Conservation (phyloP, 2,888 invertebrate species). For the Teinopalpus imperialis region DNA sequence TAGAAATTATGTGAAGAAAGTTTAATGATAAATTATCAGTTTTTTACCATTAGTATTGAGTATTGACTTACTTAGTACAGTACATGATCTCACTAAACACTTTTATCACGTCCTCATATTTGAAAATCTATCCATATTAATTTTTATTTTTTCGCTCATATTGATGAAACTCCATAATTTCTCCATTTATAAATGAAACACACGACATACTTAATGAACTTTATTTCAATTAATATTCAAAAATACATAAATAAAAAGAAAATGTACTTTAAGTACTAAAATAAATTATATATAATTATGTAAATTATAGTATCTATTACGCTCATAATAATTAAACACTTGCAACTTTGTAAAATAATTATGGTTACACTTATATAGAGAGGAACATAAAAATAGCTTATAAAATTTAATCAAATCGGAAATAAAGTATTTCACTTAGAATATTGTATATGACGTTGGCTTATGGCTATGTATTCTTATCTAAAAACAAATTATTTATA, state of each 20-base stretch:
- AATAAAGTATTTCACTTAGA: conserved; percentile 15
- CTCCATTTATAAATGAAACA: neutral
- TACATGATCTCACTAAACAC: too few relatives aligned
- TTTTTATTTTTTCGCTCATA: too few relatives aligned
- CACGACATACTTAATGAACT: conserved; percentile 22
- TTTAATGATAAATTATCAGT: too few relatives aligned
- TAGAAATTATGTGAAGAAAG: too few relatives aligned
- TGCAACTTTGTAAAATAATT: conserved; percentile 30
- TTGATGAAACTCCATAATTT: too few relatives aligned
- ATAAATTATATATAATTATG: conserved; percentile 31
- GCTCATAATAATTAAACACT: conserved; percentile 29
- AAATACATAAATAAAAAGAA: conserved; percentile 38
- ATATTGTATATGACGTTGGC: conserved; percentile 8
- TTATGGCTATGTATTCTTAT: conserved; percentile 20
- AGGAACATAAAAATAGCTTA: conserved; percentile 24
- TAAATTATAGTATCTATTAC: conserved; percentile 32
- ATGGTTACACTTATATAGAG: conserved; percentile 11
- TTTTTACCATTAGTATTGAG: too few relatives aligned
- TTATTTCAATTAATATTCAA: conserved; percentile 34
- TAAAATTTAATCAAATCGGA: conserved; percentile 6
- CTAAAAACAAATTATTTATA: conserved; percentile 24
- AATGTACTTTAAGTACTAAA: conserved; percentile 41
- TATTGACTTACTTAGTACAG: too few relatives aligned
- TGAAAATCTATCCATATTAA: too few relatives aligned
- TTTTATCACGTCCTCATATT: too few relatives aligned